Evolutionary conservation across 2,797 vertebrate species (phyloP), one percentile per base, ranked within the genome.

Genomic region (Clarias pachynema): DNA sequence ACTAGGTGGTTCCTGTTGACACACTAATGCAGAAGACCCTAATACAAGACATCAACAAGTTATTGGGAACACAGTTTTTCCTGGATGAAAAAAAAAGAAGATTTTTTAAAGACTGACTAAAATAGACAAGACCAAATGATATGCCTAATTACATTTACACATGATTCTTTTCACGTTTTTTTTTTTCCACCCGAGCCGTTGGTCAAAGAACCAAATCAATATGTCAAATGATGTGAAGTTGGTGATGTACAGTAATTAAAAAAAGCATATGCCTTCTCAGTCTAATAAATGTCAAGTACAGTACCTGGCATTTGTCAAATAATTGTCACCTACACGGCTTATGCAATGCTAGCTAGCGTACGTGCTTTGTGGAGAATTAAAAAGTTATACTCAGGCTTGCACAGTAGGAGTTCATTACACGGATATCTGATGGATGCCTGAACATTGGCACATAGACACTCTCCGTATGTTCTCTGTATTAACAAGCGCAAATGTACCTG

Each of bases 71-170:
- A 49, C 37, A 14, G 4, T 14, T 29, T 59, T 60, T 37, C 20
- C 75, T 34, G 20, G 18, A 37, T 15, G 14, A 37, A 31, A 60
- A 53, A 60, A 60, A n/a, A 31, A 34, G 34, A 37, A 59, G 53
- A 60, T 77, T 18, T 9, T 53, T 16, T 49, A 2, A 18, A 29
- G 53, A 75, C 26, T 22, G 26, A 74, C n/a, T 53, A 2, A 31
- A 78, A 60, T 57, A 24, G 75, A 59, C 56, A 60, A 18, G 56
- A 59, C 31, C 14, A 78, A 60, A 60, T 60, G 22, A 78, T 56
- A 78, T 37, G 56, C 29, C 75, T 60, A 20, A 78, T 78, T 60
- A 59, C 31, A 14, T 34, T 78, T 78, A 60, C 49, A 31, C 73
- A 56, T 49, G 56, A 78, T 7, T 34, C 73, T 57, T 77, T 59